Evolutionary conservation across 2,113 vertebrate species (phyloP).

Genomic region (Steatornis caripensis): DNA sequence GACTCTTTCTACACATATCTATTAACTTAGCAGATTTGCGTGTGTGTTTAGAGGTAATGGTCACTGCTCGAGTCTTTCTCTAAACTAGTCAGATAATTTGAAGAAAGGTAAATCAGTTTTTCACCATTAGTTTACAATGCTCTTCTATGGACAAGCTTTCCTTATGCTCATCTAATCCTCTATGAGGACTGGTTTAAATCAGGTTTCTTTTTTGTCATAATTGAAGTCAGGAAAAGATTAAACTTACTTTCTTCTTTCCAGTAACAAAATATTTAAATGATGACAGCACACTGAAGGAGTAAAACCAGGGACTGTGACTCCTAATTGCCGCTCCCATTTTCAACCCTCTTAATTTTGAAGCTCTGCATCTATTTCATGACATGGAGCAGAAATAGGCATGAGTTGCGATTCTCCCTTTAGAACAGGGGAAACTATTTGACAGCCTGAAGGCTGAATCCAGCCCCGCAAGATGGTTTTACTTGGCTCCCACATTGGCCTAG

Average conservation of each 20-base stretch:
- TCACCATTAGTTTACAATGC: not conserved
- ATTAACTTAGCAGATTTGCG: not conserved
- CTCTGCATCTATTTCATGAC: not conserved
- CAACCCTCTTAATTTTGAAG: conserved; percentile 26
- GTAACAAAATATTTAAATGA: conserved; percentile 32
- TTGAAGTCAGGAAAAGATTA: conserved; percentile 11
- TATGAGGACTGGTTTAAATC: not conserved
- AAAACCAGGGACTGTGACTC: not conserved
- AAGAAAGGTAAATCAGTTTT: not conserved
- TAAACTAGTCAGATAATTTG: not conserved
- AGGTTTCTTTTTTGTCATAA: not conserved
- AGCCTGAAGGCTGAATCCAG: not conserved
- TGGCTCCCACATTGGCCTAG: not conserved
- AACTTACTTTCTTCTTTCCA: not conserved
- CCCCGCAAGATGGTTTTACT: not conserved
- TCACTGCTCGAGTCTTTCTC: not conserved
- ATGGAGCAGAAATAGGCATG: conserved; percentile 10
- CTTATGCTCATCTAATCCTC: not conserved
- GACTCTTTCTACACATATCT: not conserved
- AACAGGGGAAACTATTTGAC: conserved; percentile 10
- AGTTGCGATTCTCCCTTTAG: not conserved
- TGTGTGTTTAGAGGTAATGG: not conserved
- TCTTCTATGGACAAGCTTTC: not conserved
- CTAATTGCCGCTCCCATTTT: conserved; percentile 22
- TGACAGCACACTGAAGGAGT: conserved; percentile 2